Evolutionary conservation across 2,888 invertebrate genomes (phyloP), one percentile per base, ranked within the genome.

Genomic region (Rhyacophila evoluta): DNA sequence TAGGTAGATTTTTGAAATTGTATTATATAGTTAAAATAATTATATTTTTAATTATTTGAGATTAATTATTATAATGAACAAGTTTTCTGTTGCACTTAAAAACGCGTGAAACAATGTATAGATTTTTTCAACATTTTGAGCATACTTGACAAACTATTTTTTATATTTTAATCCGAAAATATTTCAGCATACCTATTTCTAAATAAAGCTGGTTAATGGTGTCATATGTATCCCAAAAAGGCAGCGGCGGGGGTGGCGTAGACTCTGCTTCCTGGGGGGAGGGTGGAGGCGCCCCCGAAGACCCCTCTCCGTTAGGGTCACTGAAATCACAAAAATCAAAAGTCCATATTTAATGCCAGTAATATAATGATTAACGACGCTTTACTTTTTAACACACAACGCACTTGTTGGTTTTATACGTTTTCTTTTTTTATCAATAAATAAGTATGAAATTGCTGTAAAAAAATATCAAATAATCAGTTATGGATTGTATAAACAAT

Each of bases 221-320:
- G 87, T 96, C 96, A 87, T 96, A 97, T 28, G 95, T 94, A 87
- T 96, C 96, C 96, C 96, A 97, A 86, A 95, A 95, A 41, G 95
- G 95, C 72, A 93, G 90, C 33, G 90, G 91, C 69, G 89, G 88
- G 84, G 78, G 87, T 83, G 83, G 89, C 85, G 75, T 82, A 68
- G 83, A 83, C 80, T 85, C 84, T 25, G 83, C 78, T 78, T 86
- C 84, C 82, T 87, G 89, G 69, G 88, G 89, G 3, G 69, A 67
- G 4, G 70, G 37, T 10, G 74, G 73, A 8, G 77, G 33, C 84
- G 84, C 84, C 83, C 81, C 85, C 84, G 79, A 84, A 83, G 75
- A 85, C 84, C 67, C 86, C 84, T 79, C 70, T 71, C 77, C 79
- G 81, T 80, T 79, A 82, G 79, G 83, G 85, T 92, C 92, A 81